Conservation (phyloP, 2,888 invertebrate species). For the Lasioglossum pauxillum region DNA sequence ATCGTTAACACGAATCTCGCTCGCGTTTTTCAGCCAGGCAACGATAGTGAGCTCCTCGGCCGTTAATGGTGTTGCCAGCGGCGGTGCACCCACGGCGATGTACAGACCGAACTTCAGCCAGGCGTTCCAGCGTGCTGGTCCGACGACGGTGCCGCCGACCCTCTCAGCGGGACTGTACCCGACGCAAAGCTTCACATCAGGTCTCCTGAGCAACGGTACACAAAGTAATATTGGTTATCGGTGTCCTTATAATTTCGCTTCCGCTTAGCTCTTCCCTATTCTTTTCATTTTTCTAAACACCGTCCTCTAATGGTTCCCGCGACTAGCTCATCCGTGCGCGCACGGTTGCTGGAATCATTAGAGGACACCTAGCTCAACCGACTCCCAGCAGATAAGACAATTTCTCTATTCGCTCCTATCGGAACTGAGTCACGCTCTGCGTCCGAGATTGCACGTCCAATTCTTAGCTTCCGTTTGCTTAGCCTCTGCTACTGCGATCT, state of each 20-base stretch:
- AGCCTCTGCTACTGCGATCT: not conserved
- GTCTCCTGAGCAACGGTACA: constrained; percentile 85
- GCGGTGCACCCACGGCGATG: constrained; percentile 87
- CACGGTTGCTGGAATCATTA: not conserved
- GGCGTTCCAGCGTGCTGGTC: constrained; percentile 88
- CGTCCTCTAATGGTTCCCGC: not conserved
- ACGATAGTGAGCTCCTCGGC: constrained; percentile 86
- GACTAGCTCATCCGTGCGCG: not conserved
- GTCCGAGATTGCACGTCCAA: not conserved
- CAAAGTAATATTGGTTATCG: constrained; percentile 83
- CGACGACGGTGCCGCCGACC: constrained; percentile 83
- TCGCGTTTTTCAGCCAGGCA: constrained; percentile 85
- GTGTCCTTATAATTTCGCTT: constrained; percentile 72
- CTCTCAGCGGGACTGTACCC: constrained; percentile 85
- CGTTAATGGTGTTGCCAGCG: constrained; percentile 82
- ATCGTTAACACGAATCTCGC: constrained; percentile 65
- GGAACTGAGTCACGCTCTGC: not conserved
- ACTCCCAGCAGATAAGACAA: not conserved
- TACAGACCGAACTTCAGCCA: constrained; percentile 91
- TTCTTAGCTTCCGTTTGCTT: not conserved
- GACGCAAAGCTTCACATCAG: constrained; percentile 83
- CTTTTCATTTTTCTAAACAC: not conserved
- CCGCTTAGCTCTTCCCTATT: not conserved
- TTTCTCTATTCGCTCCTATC: not conserved
- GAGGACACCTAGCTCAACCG: not conserved